Conservation (phyloP, 2,888 invertebrate species). For the Catocala sponsa region DNA sequence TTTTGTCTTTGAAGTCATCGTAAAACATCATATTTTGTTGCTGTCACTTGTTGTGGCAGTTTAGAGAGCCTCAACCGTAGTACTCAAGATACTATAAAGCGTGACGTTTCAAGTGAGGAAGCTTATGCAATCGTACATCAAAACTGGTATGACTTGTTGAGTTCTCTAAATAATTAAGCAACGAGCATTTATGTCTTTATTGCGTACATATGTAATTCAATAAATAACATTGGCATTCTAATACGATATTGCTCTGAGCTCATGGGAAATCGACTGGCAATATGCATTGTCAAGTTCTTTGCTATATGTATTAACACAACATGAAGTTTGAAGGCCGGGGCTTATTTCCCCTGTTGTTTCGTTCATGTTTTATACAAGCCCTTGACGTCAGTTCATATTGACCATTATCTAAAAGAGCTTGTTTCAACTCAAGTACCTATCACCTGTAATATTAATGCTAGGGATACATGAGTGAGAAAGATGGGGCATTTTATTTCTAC, state of each 20-base stretch:
- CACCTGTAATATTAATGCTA: constrained; percentile 18
- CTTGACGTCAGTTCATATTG: constrained; percentile 16
- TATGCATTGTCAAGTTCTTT: constrained; percentile 50
- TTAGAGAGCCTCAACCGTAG: background rate
- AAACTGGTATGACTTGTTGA: constrained; percentile 1
- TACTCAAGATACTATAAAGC: background rate
- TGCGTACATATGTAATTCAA: constrained; percentile 16
- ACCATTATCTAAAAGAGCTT: constrained; percentile 24
- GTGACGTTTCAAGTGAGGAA: background rate
- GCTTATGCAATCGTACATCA: background rate
- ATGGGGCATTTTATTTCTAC: constrained; percentile 30
- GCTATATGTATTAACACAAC: constrained; percentile 14
- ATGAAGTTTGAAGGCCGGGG: constrained; percentile 44
- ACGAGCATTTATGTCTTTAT: background rate
- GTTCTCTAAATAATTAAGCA: constrained; percentile 5
- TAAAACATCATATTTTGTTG: constrained; percentile 10
- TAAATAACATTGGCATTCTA: constrained; percentile 16
- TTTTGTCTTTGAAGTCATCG: constrained; percentile 21
- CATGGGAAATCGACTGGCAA: constrained; percentile 56
- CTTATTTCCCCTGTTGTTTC: constrained; percentile 47
- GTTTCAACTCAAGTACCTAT: constrained; percentile 20
- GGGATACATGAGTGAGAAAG: constrained; percentile 20
- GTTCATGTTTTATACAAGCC: constrained; percentile 8
- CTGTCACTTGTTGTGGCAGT: constrained; percentile 12
- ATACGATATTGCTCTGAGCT: constrained; percentile 31